These are phyloP conservation scores for Labeo rohita DNA, from an alignment of 2,113 vertebrate genomes.

Conservation along the genomic window DNA sequence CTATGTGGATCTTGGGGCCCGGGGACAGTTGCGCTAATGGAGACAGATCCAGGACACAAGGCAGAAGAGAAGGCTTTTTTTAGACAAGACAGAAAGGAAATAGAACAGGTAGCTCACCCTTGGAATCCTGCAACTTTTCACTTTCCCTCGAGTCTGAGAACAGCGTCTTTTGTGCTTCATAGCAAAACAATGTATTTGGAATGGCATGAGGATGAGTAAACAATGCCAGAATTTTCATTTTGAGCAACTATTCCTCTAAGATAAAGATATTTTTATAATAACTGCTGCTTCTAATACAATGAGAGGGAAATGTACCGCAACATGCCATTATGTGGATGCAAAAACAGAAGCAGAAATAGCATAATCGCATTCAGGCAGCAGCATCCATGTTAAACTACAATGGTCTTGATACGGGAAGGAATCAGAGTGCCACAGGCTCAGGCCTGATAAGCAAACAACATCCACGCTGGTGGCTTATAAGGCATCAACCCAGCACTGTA, in stretches of 20 bases:
- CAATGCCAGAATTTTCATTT: neutral
- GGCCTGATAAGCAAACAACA: slow-evolving; percentile 54
- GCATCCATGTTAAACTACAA: slow-evolving; percentile 50
- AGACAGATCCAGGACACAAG: slow-evolving; percentile 61
- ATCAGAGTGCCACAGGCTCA: slow-evolving; percentile 42
- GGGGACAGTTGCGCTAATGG: slow-evolving; percentile 57
- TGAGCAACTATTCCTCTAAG: neutral
- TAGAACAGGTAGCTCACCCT: slow-evolving; percentile 50
- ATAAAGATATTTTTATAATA: slow-evolving; percentile 7
- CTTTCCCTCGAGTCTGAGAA: slow-evolving; percentile 17
- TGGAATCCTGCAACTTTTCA: slow-evolving; percentile 33
- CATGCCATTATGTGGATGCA: neutral
- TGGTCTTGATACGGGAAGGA: slow-evolving; percentile 30
- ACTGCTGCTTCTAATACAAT: slow-evolving; percentile 11
- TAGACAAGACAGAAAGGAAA: slow-evolving; percentile 52
- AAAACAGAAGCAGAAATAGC: slow-evolving; percentile 38
- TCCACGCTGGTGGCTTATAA: slow-evolving; percentile 45
- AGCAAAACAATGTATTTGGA: neutral
- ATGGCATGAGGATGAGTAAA: neutral
- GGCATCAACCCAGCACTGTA: slow-evolving; percentile 52
- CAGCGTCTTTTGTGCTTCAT: neutral
- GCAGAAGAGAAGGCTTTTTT: slow-evolving; percentile 53
- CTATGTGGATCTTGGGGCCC: slow-evolving; percentile 58
- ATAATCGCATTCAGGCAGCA: slow-evolving; percentile 50
- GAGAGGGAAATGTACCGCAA: neutral